phyloP scores from a whole-genome alignment of 2,888 invertebrate species.

The Zelleria hepariella region DNA sequence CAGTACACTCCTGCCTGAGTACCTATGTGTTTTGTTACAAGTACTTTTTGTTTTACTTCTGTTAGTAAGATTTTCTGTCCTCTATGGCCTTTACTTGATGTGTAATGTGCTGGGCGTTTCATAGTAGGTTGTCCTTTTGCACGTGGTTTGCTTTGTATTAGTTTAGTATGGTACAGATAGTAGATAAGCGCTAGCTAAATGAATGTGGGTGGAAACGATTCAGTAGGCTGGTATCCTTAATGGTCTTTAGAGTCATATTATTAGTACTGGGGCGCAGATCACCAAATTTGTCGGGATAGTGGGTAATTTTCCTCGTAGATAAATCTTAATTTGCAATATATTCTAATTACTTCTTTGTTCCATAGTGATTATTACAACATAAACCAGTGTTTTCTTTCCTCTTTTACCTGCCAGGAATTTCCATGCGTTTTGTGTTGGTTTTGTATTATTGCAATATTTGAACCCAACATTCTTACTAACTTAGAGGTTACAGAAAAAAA shows the following conservation, averaged over 20 bases:
- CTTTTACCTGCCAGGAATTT: not conserved
- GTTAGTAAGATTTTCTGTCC: too few relatives aligned
- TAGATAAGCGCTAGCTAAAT: constrained; percentile 14
- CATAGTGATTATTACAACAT: not conserved
- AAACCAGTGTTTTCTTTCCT: not conserved
- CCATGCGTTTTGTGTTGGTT: too few relatives aligned
- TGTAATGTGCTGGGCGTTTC: too few relatives aligned
- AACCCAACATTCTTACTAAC: too few relatives aligned
- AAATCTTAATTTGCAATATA: not conserved
- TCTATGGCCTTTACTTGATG: too few relatives aligned
- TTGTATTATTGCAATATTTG: too few relatives aligned
- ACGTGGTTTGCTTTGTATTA: too few relatives aligned
- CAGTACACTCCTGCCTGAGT: too few relatives aligned
- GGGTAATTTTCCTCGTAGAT: not conserved
- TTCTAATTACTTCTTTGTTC: not conserved
- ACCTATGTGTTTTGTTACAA: too few relatives aligned
- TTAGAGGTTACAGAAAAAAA: too few relatives aligned
- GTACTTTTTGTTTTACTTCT: too few relatives aligned
- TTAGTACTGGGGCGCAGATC: not conserved
- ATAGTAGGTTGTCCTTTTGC: too few relatives aligned
- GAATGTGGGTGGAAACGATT: not conserved
- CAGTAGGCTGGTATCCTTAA: not conserved
- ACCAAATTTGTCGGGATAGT: not conserved
- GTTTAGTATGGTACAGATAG: constrained; percentile 22
- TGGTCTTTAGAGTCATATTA: not conserved